These are phyloP conservation scores for Troides helena DNA, from an alignment of 2,888 invertebrate genomes.

Conservation along the genomic window DNA sequence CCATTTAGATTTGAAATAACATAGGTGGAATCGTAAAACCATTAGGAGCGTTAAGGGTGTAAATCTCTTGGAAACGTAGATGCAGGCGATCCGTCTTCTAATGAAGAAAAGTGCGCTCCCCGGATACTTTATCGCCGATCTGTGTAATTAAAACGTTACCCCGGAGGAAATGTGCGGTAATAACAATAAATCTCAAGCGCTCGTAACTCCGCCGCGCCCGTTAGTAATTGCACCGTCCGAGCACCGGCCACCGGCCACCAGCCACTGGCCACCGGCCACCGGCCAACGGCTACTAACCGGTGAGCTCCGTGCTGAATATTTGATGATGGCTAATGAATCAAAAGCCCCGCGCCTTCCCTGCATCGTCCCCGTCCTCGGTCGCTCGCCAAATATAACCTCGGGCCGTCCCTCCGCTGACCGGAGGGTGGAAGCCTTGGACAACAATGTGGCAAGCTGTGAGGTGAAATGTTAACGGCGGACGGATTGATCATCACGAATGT, in stretches of 20 bases:
- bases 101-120: constrained; percentile 80
- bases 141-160: constrained; percentile 80
- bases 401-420: constrained; percentile 37
- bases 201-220: constrained; percentile 49
- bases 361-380: no score
- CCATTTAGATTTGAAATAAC: constrained; percentile 24
- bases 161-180: constrained; percentile 78
- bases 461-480: constrained; percentile 15
- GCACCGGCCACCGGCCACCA: no score
- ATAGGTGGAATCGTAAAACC: constrained; percentile 43
- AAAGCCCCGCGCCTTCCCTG: constrained; percentile 18
- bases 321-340: constrained; percentile 57
- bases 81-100: constrained; percentile 71
- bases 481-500: background rate
- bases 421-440: constrained; percentile 36
- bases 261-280: no score
- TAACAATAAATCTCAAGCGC: constrained; percentile 75
- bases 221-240: no score
- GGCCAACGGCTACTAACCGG: constrained; percentile 8
- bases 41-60: constrained; percentile 58
- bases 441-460: constrained; percentile 21
- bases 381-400: no score
- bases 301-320: constrained; percentile 50
- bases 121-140: constrained; percentile 78
- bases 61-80: constrained; percentile 59